Percentiles rank a stretch among this genome's conserved stretches.
phyloP scores from a whole-genome alignment of 2,797 vertebrate genomes.

The Taenioides sp. region DNA sequence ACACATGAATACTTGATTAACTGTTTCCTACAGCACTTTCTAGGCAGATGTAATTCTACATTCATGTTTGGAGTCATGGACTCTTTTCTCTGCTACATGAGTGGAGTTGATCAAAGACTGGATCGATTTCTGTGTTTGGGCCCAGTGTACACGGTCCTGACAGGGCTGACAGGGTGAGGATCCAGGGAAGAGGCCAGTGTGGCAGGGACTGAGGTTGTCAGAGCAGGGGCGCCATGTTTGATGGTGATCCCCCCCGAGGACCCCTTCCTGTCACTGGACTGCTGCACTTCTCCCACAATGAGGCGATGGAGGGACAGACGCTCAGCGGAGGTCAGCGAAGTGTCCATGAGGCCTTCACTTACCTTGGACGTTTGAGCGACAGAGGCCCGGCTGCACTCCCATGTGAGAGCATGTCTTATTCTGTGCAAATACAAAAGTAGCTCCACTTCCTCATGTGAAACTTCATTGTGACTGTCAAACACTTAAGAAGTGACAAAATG shows the following conservation, averaged over 20 bases:
- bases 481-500: slow-evolving; percentile 80
- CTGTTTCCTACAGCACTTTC: background rate
- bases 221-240: slow-evolving; percentile 65
- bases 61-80: background rate
- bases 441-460: slow-evolving; percentile 71
- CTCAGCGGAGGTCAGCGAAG: slow-evolving; percentile 50
- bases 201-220: slow-evolving; percentile 66
- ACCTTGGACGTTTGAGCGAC: slow-evolving; percentile 71
- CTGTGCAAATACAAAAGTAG: slow-evolving; percentile 41
- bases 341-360: slow-evolving; percentile 27
- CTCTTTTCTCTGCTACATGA: background rate
- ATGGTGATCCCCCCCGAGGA: slow-evolving; percentile 75
- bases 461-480: slow-evolving; percentile 77
- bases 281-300: slow-evolving; percentile 56
- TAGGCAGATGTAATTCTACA: background rate
- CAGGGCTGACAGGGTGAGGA: slow-evolving; percentile 59
- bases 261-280: slow-evolving; percentile 81
- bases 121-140: slow-evolving; percentile 7
- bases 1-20: background rate
- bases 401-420: slow-evolving; percentile 58
- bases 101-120: background rate
- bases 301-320: slow-evolving; percentile 72
- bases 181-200: slow-evolving; percentile 15
- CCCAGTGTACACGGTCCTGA: slow-evolving; percentile 42
- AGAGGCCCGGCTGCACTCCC: slow-evolving; percentile 69